Evolutionary conservation across 2,888 invertebrate genomes (phyloP), one percentile per base, ranked within the genome.

Genomic region (Augiades crinisus): DNA sequence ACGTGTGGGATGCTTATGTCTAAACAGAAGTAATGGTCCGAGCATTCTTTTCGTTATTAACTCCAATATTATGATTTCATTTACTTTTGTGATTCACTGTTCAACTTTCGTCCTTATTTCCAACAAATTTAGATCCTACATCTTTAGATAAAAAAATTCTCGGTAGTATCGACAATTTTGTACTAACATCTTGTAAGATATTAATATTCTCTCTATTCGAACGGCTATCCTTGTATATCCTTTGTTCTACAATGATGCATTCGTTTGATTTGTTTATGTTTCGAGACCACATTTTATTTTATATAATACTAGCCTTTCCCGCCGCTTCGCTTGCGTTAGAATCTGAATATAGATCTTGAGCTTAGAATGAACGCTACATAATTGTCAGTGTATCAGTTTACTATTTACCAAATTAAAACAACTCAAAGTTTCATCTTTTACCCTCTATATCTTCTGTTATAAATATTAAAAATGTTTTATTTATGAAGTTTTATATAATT

Each of bases 1-100:
- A 55, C 56, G 61, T 62, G 64, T 67, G 67, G 64, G 64, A 55
- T 53, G 64, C 59, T 56, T 57, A 27, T 52, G 53, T 60, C 62
- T 58, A 59, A 62, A 62, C 60, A 62, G 61, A 59, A 62, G 63
- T 65, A 67, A 67, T 67, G 63, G 61, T 58, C 55, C 45, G 40
- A 59, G 54, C 62, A 61, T 65, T 64, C 61, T 62, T 65, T 62
- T 61, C 59, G 55, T 62, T 60, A 59, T 63, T 60, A 58, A 56
- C 52, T 36, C 36, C 46, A 46, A 54, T 44, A 10, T 16, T 45
- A 44, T 31, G 10, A 13, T 8, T 44, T 7, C 31, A 6, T 45
- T 24, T 45, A n/a, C 5, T 31, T 5, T 6, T 24, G 3, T 5
- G 33, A 21, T 31, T 30, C 7, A 17, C 17, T 12, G 21, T 30